Evolutionary conservation across 2,113 vertebrate species (phyloP).

Genomic region (Anthoscopus minutus): DNA sequence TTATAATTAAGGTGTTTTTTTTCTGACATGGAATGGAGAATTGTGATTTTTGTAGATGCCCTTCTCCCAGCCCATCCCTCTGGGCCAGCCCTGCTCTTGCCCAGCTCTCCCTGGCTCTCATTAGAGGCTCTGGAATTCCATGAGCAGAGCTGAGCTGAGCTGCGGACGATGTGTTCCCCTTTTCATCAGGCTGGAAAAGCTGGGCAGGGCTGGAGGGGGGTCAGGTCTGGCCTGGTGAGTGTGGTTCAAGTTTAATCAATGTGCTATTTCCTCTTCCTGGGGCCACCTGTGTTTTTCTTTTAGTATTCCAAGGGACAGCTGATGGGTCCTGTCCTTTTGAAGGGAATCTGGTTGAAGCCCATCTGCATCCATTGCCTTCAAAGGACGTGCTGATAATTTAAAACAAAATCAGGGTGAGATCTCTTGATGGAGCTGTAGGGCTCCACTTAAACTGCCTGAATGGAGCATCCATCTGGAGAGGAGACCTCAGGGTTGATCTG

Average conservation of each 20-base stretch:
- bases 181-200: no score
- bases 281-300: constrained; percentile 63
- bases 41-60: not conserved
- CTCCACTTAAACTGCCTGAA: not conserved
- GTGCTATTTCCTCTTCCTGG: constrained; percentile 65
- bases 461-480: not conserved
- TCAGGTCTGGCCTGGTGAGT: not conserved
- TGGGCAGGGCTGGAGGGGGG: not conserved
- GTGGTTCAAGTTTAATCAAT: constrained; percentile 52
- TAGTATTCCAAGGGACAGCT: not conserved
- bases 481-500: not conserved
- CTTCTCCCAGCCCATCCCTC: not conserved
- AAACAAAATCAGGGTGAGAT: not conserved
- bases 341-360: not conserved
- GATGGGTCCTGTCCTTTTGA: not conserved
- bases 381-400: not conserved
- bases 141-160: not conserved
- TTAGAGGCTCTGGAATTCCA: not conserved
- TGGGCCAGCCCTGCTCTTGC: not conserved
- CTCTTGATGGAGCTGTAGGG: not conserved
- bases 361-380: not conserved
- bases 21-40: not conserved
- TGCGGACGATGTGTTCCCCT: not conserved
- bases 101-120: not conserved
- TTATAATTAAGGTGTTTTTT: not conserved